Evolutionary conservation across 2,113 vertebrate genomes (phyloP), one percentile per base, ranked within the genome.

Genomic region (Pedionomus torquatus): DNA sequence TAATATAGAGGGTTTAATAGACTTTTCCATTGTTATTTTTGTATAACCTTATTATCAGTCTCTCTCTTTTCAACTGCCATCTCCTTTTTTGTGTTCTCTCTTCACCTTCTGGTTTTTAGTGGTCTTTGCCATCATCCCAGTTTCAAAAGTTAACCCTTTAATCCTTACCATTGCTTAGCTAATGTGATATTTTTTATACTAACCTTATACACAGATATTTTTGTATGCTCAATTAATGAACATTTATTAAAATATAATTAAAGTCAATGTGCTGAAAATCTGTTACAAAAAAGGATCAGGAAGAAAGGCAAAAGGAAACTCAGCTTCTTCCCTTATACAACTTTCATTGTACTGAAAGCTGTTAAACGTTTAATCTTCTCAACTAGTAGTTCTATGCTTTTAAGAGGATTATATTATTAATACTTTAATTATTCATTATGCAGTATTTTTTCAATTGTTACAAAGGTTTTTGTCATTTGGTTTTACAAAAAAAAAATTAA

Each of bases 371-470:
- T 98, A 97, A 98, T 98, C 96, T 97, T 94, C 93, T 97, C 61
- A 23, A 94, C 84, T 79, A 96, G 92, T 75, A 64, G 44, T 93
- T 97, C 91, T 96, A 82, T 94, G 96, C 83, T 98, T 98, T 98
- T 97, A 98, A 98, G 92, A 97, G 89, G 98, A 98, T 98, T 98
- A 97, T 95, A 92, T 91, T 97, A 97, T 97, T 97, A 98, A 93
- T 95, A 90, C 77, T 96, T 97, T 97, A 98, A 98, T 97, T 98
- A 97, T 97, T 97, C 92, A 97, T 98, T 97, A 96, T 91, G 75
- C 68, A 74, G 41, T 83, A 83, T 97, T 97, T 98, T 97, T 63
- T 79, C 15, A 33, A 93, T 96, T 93, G 46, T 87, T 93, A 97
- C 68, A 97, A 97, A 97, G 93, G 28, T 20, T 82, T 79, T 69